Percentiles rank a stretch among this genome's conserved stretches.
Conservation (phyloP, 1,140 invertebrate genomes). For the Cotesia glomerata region DNA sequence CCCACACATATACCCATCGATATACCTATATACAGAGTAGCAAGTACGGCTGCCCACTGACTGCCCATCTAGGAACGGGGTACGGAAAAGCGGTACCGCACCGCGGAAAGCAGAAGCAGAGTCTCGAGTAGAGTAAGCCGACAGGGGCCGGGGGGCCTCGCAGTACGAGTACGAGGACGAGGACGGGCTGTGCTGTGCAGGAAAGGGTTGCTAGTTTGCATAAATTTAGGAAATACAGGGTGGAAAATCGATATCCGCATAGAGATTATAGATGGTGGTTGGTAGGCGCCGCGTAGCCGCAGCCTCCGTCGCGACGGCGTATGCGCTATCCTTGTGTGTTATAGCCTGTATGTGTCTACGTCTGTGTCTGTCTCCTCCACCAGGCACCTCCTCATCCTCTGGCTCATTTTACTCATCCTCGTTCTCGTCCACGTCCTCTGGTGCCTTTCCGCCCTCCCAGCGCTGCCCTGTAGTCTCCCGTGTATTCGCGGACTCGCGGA, state of each 20-base stretch:
- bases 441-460: no score
- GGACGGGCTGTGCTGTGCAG: not conserved
- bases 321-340: slow-evolving; percentile 46
- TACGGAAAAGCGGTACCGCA: not conserved
- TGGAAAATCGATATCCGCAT: slow-evolving; percentile 65
- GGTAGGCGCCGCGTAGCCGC: slow-evolving; percentile 65
- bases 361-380: slow-evolving; percentile 45
- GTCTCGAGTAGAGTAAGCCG: slow-evolving; percentile 1
- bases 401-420: not conserved
- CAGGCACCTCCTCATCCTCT: not conserved
- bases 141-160: not conserved
- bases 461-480: slow-evolving; percentile 16
- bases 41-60: not conserved
- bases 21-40: not conserved
- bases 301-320: slow-evolving; percentile 64
- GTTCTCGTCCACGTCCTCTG: no score
- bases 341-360: not conserved
- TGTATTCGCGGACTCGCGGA: not conserved
- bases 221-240: slow-evolving; percentile 65
- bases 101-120: slow-evolving; percentile 10
- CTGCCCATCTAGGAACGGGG: slow-evolving; percentile 18
- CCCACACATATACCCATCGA: not conserved
- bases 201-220: slow-evolving; percentile 58
- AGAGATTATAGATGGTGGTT: slow-evolving; percentile 66
- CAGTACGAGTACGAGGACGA: not conserved